Conservation (phyloP, 2,797 vertebrate genomes). For the Mus minutoides region DNA sequence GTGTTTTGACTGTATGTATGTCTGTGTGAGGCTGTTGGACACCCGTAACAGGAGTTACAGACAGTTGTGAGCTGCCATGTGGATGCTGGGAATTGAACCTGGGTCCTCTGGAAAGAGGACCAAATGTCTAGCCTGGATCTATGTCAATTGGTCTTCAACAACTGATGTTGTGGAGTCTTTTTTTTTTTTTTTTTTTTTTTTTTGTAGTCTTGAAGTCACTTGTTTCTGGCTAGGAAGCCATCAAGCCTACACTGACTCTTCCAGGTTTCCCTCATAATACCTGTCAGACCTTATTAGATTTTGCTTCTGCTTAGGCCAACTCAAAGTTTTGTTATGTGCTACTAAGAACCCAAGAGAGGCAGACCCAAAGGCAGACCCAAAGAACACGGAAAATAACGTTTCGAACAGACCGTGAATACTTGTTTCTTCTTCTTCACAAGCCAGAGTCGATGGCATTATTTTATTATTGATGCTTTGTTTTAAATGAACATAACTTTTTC, state of each 20-base stretch:
- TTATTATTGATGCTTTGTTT: constrained; percentile 62
- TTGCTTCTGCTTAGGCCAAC: constrained; percentile 9
- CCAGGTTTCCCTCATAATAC: neutral
- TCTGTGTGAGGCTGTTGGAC: neutral
- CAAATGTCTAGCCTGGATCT: neutral
- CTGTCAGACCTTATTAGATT: neutral
- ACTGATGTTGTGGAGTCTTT: neutral
- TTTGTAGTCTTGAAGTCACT: neutral
- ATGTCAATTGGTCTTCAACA: neutral
- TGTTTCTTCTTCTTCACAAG: constrained; percentile 35
- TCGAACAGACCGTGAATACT: neutral
- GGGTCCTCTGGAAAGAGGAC: neutral
- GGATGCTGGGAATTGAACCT: neutral
- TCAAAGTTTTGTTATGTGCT: neutral
- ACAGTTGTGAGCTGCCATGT: neutral
- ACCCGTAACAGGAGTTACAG: neutral
- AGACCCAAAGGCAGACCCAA: neutral
- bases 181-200: accelerated
- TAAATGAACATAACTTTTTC: constrained; percentile 12
- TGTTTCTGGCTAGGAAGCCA: neutral
- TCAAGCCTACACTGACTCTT: neutral
- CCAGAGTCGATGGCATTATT: constrained; percentile 23
- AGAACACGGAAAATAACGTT: constrained; percentile 18
- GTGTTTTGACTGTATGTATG: neutral
- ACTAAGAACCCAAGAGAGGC: neutral